phyloP scores from a whole-genome alignment of 2,888 invertebrate genomes.

The Eretmocerus hayati region DNA sequence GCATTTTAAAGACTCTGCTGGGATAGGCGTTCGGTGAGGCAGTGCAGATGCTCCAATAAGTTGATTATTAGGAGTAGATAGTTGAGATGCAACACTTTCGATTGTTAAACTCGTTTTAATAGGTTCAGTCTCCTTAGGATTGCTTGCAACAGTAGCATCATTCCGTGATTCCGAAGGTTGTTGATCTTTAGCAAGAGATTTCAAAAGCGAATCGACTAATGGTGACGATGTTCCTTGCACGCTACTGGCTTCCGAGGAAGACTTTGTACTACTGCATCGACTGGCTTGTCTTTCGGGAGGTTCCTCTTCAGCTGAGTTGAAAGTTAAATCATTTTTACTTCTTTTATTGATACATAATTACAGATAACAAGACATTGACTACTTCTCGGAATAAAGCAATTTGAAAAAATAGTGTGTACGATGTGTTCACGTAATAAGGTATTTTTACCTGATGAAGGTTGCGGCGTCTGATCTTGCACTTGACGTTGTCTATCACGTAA shows the following conservation, averaged over 20 bases:
- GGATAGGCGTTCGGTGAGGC: conserved; percentile 59
- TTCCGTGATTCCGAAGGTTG: conserved; percentile 55
- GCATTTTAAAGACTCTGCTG: conserved; percentile 88
- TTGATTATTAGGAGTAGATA: conserved; percentile 57
- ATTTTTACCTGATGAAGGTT: conserved; percentile 30
- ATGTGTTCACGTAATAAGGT: too few species aligned
- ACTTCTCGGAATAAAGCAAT: too few species aligned
- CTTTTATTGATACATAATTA: too few species aligned
- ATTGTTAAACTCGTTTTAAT: conserved; percentile 58
- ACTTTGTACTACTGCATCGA: conserved; percentile 44
- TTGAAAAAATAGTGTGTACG: too few species aligned
- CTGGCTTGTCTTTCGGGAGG: conserved; percentile 39
- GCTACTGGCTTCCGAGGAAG: conserved; percentile 43
- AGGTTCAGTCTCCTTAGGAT: conserved; percentile 59
- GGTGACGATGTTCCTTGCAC: conserved; percentile 45
- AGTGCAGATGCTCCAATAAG: conserved; percentile 52
- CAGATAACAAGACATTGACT: too few species aligned
- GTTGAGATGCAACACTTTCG: conserved; percentile 46
- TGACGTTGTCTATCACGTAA: conserved; percentile 71
- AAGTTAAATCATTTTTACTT: too few species aligned
- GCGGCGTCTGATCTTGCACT: conserved; percentile 37
- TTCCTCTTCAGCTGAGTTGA: conserved; percentile 38
- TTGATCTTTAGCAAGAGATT: conserved; percentile 67
- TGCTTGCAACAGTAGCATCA: conserved; percentile 49
- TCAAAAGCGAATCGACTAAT: conserved; percentile 66